Conservation (phyloP, 1,140 invertebrate genomes). For the Colletes latitarsis region DNA sequence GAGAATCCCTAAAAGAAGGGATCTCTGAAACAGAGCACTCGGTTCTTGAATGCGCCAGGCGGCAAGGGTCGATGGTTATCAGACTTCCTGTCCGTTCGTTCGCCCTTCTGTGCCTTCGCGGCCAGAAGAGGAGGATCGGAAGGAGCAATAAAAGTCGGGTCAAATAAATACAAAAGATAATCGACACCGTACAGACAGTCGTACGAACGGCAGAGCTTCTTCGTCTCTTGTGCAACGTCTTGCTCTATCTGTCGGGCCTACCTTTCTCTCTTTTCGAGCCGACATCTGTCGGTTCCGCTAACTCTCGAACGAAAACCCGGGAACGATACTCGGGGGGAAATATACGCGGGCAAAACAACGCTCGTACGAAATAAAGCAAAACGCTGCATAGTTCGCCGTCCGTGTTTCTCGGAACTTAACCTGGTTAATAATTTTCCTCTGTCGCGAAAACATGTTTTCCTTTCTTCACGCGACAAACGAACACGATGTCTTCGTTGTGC, state of each 20-base stretch:
- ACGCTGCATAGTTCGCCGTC: neutral
- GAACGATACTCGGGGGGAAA: neutral
- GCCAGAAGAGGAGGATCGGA: conserved; percentile 32
- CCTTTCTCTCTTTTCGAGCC: conserved; percentile 43
- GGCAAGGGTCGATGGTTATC: conserved; percentile 70
- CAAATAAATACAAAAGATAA: conserved; percentile 69
- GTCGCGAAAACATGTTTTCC: conserved; percentile 17
- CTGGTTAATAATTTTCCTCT: neutral
- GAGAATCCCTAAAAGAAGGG: conserved; percentile 36
- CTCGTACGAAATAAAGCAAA: neutral
- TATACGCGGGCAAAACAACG: conserved; percentile 22
- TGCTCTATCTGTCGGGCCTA: conserved; percentile 1
- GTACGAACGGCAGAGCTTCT: conserved; percentile 24
- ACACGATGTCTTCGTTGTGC: no score
- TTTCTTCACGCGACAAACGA: no score
- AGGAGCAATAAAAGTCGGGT: conserved; percentile 51
- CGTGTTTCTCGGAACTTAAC: neutral
- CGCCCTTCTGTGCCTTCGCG: conserved; percentile 52
- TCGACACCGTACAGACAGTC: conserved; percentile 57
- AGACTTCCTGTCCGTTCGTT: conserved; percentile 68
- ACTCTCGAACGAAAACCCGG: conserved; percentile 2
- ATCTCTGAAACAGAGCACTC: conserved; percentile 54
- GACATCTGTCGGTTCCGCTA: conserved; percentile 68
- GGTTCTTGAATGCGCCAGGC: conserved; percentile 60
- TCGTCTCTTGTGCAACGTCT: conserved; percentile 18